Evolutionary conservation across 2,797 vertebrate species (phyloP).

Genomic region (Salmo trutta): DNA sequence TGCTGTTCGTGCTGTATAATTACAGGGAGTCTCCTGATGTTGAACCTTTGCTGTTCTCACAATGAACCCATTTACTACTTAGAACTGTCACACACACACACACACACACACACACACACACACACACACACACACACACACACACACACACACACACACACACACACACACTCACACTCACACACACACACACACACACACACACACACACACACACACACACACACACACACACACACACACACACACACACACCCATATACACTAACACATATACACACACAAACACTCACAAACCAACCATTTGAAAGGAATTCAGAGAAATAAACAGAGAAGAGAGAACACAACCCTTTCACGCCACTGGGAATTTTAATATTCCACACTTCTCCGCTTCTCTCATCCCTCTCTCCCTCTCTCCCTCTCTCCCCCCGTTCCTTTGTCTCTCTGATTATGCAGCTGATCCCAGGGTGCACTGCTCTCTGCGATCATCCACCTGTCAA

Average conservation of each 20-base stretch:
- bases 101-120: constrained; percentile 44
- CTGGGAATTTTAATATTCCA: constrained; percentile 83
- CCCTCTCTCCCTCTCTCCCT: constrained; percentile 55
- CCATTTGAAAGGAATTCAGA: constrained; percentile 79
- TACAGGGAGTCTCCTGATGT: constrained; percentile 66
- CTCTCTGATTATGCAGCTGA: constrained; percentile 83
- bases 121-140: constrained; percentile 76
- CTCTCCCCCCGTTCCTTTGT: constrained; percentile 82
- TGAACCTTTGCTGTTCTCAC: constrained; percentile 74
- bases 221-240: constrained; percentile 39
- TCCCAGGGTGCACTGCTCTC: constrained; percentile 81
- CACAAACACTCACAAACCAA: constrained; percentile 55
- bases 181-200: constrained; percentile 37
- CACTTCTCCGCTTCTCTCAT: constrained; percentile 78
- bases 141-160: constrained; percentile 57
- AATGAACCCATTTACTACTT: constrained; percentile 77
- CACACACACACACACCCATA: constrained; percentile 20
- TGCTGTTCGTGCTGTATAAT: constrained; percentile 55
- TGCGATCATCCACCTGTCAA: constrained; percentile 84
- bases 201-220: constrained; percentile 17
- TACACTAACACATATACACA: constrained; percentile 43
- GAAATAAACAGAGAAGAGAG: constrained; percentile 83
- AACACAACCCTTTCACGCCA: constrained; percentile 77
- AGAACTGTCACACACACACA: constrained; percentile 61
- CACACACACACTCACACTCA: constrained; percentile 37